Conservation (phyloP, 2,797 vertebrate species). For the Lithobates sylvaticus region DNA sequence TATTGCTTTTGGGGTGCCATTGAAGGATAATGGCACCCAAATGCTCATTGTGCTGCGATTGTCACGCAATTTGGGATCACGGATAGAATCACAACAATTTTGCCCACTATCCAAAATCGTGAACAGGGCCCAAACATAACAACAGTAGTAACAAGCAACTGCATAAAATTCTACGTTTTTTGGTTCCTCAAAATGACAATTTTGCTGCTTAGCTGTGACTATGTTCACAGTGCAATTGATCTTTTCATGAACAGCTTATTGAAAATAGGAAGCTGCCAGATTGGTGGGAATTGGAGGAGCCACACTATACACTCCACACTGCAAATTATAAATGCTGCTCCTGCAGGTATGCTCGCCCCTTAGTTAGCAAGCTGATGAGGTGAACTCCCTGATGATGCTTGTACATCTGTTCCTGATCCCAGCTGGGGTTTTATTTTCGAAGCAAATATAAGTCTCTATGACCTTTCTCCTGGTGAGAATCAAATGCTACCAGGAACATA, state of each 20-base stretch:
- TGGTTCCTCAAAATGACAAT: constrained; percentile 7
- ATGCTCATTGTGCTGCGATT: no score
- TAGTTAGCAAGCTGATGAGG: constrained; percentile 39
- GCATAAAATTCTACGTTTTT: neutral
- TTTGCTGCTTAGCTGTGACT: neutral
- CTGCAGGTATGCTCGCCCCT: neutral
- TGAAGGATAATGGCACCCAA: no score
- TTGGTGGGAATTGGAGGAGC: neutral
- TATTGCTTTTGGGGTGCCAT: no score
- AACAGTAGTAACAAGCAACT: constrained; percentile 2
- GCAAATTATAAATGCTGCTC: constrained; percentile 29
- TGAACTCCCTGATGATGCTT: constrained; percentile 22
- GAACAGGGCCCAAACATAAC: neutral
- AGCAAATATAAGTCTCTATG: constrained; percentile 32
- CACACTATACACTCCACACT: neutral
- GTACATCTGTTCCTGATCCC: constrained; percentile 10
- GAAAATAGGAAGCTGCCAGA: constrained; percentile 6
- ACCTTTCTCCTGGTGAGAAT: constrained; percentile 45
- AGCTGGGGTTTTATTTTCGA: constrained; percentile 40
- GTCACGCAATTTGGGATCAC: no score
- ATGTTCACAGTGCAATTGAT: constrained; percentile 10
- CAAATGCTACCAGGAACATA: constrained; percentile 32
- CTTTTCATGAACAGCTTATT: constrained; percentile 14
- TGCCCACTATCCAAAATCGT: no score
- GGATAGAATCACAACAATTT: no score